These are phyloP conservation scores for Dinocampus coccinellae DNA, from an alignment of 2,888 invertebrate genomes.

Conservation along the genomic window DNA sequence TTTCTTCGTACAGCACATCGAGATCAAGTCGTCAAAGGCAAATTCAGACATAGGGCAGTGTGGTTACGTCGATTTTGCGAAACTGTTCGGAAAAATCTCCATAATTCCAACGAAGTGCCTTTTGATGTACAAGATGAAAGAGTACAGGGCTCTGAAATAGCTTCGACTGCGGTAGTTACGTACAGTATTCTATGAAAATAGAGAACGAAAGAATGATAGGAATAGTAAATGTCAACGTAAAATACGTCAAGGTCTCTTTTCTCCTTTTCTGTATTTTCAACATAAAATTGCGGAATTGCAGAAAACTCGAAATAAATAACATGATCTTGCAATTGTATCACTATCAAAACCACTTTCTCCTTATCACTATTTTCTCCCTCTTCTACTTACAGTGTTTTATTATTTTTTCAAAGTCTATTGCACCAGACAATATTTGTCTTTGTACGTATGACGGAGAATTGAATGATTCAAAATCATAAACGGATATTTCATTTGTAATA, in stretches of 20 bases:
- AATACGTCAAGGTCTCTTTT: conserved; percentile 24
- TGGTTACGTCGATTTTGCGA: conserved; percentile 43
- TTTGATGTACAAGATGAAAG: conserved; percentile 68
- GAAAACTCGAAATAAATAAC: conserved; percentile 42
- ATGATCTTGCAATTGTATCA: conserved; percentile 22
- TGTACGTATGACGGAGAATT: too few species aligned
- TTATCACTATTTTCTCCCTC: conserved; percentile 21
- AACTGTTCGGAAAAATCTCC: conserved; percentile 61
- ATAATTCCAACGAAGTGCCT: conserved; percentile 67
- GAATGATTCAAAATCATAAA: too few species aligned
- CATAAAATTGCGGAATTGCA: conserved; percentile 48
- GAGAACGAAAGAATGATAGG: not conserved
- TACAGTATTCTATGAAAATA: conserved; percentile 6
- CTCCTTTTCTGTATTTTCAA: conserved; percentile 39
- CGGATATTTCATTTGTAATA: too few species aligned
- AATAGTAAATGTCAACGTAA: conserved; percentile 24
- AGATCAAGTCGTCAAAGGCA: conserved; percentile 29
- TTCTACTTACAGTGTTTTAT: too few species aligned
- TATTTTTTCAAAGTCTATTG: too few species aligned
- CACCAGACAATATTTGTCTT: too few species aligned
- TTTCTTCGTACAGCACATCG: not conserved
- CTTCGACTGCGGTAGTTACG: conserved; percentile 24
- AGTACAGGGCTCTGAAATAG: conserved; percentile 43
- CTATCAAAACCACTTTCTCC: conserved; percentile 27
- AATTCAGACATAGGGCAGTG: conserved; percentile 30